A percentile compares a stretch with the other conserved stretches of the same genome.
Evolutionary conservation across 2,888 invertebrate species (phyloP).

Genomic region (Hydrotaea cyrtoneurina): DNA sequence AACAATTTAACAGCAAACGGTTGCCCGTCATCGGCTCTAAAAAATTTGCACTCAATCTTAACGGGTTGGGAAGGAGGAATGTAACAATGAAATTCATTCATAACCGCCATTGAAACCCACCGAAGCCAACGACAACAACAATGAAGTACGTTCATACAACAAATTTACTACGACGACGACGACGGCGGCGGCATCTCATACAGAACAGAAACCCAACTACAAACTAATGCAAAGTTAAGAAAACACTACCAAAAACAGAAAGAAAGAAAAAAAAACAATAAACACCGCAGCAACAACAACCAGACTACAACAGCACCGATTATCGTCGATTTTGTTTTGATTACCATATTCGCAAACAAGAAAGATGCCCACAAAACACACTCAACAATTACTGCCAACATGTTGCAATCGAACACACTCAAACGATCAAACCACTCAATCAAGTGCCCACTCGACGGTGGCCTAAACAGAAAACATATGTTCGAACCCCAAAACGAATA

Average conservation of each 20-base stretch:
- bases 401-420: constrained; percentile 52
- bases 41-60: not conserved
- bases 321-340: constrained; percentile 69
- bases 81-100: constrained; percentile 60
- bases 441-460: not conserved
- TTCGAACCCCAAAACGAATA: constrained; percentile 50
- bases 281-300: constrained; percentile 10
- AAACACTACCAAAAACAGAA: too few species aligned
- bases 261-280: not conserved
- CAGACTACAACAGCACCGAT: constrained; percentile 37
- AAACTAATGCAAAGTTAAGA: constrained; percentile 33
- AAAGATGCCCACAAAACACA: not conserved
- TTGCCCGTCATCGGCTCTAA: not conserved
- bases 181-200: not conserved
- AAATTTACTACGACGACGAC: constrained; percentile 8
- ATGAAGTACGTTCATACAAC: not conserved
- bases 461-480: constrained; percentile 51
- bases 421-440: constrained; percentile 54
- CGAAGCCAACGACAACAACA: constrained; percentile 11
- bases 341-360: constrained; percentile 68
- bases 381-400: constrained; percentile 34
- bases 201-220: constrained; percentile 15
- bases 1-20: not conserved
- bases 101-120: not conserved
- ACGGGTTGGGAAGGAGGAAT: not conserved